phyloP scores from a whole-genome alignment of 2,888 invertebrate genomes.

The Nycteola revayana region DNA sequence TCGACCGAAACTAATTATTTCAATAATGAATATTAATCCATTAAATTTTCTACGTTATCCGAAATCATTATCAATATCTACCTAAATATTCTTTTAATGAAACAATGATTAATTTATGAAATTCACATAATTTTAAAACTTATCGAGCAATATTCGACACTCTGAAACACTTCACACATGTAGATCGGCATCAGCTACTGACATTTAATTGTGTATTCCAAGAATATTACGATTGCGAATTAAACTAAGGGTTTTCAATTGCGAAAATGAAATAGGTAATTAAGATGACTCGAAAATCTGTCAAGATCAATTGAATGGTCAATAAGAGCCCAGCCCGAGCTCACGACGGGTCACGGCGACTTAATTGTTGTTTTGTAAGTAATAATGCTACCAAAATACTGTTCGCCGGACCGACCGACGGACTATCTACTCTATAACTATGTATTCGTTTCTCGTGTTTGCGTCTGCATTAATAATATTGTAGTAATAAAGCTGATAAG shows the following conservation, averaged over 20 bases:
- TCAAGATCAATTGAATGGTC: conserved; percentile 70
- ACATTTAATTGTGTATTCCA: no score
- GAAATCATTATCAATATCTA: not conserved
- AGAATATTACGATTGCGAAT: not conserved
- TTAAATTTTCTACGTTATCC: no score
- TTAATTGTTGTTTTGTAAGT: conserved; percentile 57
- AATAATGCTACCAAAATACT: conserved; percentile 41
- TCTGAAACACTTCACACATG: no score
- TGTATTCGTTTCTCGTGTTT: conserved; percentile 39
- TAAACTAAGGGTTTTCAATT: conserved; percentile 13
- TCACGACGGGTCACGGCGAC: conserved; percentile 57
- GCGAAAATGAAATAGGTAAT: conserved; percentile 31
- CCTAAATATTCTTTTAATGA: conserved; percentile 15
- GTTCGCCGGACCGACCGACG: conserved; percentile 16
- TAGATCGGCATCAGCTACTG: no score
- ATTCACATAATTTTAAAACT: no score
- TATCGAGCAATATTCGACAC: no score
- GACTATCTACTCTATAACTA: conserved; percentile 24
- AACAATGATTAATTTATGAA: no score
- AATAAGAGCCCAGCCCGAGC: conserved; percentile 59
- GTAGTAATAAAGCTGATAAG: conserved; percentile 53
- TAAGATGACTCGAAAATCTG: conserved; percentile 53
- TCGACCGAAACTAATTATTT: no score
- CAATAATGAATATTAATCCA: no score
- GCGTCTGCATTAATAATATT: conserved; percentile 34